phyloP scores from a whole-genome alignment of 2,888 invertebrate species.

The Athripsodes cinereus region DNA sequence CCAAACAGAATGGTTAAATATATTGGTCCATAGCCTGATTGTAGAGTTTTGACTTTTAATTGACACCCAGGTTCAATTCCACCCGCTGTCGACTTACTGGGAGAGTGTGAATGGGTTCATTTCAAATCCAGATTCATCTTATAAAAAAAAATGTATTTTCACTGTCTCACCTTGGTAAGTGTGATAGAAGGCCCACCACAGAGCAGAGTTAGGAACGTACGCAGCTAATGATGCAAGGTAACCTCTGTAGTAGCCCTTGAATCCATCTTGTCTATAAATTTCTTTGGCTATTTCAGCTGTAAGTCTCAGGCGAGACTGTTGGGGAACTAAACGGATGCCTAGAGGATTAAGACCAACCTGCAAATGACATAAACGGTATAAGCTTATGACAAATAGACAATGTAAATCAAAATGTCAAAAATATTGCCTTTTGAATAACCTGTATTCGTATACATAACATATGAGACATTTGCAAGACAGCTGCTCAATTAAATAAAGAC shows the following conservation, averaged over 20 bases:
- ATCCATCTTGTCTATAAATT: conserved; percentile 76
- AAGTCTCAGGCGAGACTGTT: conserved; percentile 58
- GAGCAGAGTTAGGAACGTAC: conserved; percentile 94
- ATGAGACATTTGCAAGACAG: no score
- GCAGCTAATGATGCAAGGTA: conserved; percentile 88
- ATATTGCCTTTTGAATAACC: no score
- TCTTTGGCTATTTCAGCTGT: conserved; percentile 69
- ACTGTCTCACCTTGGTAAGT: conserved; percentile 73
- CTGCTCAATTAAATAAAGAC: no score
- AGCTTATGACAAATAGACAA: no score
- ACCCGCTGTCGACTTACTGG: no score
- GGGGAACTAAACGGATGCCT: conserved; percentile 59
- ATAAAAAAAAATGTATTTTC: conserved; percentile 13
- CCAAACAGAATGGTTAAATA: no score
- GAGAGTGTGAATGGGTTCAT: not conserved
- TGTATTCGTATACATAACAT: no score
- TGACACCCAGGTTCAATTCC: not conserved
- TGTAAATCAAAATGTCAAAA: no score
- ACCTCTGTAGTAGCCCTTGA: conserved; percentile 87
- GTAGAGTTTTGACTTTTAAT: no score
- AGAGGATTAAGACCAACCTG: conserved; percentile 65
- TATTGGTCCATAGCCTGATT: no score
- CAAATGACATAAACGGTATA: no score
- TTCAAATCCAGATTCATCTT: no score
- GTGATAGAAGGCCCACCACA: conserved; percentile 97